These are phyloP conservation scores for Drosophila neonasuta DNA, from an alignment of 2,888 invertebrate species.

Conservation along the genomic window DNA sequence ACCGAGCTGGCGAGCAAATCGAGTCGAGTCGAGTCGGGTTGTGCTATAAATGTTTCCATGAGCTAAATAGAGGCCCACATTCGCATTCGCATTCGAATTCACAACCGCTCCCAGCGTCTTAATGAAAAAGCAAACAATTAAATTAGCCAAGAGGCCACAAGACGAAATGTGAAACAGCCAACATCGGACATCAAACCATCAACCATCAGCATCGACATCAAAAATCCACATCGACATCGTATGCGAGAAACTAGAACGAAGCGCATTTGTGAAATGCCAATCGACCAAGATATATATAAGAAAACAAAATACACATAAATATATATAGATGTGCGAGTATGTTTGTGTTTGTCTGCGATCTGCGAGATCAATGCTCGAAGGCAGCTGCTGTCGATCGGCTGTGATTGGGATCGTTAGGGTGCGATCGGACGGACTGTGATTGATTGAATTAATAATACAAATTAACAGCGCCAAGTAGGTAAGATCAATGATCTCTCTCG, in stretches of 20 bases:
- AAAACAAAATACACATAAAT: conserved; percentile 4
- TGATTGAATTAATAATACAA: conserved; percentile 78
- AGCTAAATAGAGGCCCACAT: conserved; percentile 59
- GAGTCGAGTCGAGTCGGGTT: conserved; percentile 28
- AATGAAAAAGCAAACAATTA: conserved; percentile 76
- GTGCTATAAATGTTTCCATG: conserved; percentile 77
- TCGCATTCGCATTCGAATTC: conserved; percentile 2
- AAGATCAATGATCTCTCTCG: conserved; percentile 69
- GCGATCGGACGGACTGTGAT: conserved; percentile 58
- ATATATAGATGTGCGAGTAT: not conserved
- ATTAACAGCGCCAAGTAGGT: conserved; percentile 74
- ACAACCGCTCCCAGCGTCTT: conserved; percentile 50
- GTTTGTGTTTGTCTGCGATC: not conserved
- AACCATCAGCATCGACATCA: conserved; percentile 29
- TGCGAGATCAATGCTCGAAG: conserved; percentile 70
- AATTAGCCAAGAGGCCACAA: conserved; percentile 74
- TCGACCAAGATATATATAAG: conserved; percentile 16
- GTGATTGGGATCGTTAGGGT: conserved; percentile 70
- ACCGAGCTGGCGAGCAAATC: conserved; percentile 11
- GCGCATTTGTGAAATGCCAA: conserved; percentile 74
- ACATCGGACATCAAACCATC: conserved; percentile 7
- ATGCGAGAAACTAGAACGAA: conserved; percentile 65
- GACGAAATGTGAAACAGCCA: conserved; percentile 59
- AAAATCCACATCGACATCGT: conserved; percentile 41
- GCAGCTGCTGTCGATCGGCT: conserved; percentile 63